Conservation (phyloP, 2,113 vertebrate genomes). For the Cavia porcellus region DNA sequence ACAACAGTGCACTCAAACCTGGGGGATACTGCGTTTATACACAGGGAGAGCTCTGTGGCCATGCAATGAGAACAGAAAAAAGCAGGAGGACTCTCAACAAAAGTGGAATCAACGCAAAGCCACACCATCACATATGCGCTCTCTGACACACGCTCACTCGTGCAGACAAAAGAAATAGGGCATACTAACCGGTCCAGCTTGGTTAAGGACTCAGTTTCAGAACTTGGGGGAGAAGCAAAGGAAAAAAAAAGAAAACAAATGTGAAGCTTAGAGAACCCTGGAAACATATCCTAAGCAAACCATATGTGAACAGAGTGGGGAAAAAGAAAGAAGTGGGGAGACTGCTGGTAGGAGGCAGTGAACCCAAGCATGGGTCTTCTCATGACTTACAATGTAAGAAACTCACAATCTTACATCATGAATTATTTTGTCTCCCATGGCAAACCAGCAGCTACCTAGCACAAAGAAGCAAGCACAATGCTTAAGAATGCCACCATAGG, state of each 20-base stretch:
- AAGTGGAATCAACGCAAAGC: slow-evolving; percentile 83
- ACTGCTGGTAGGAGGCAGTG: slow-evolving; percentile 31
- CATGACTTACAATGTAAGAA: slow-evolving; percentile 73
- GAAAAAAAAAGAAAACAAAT: slow-evolving; percentile 86
- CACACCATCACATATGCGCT: slow-evolving; percentile 83
- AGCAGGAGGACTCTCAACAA: slow-evolving; percentile 84
- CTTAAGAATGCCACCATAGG: slow-evolving; percentile 76
- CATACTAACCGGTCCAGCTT: slow-evolving; percentile 99
- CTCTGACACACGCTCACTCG: slow-evolving; percentile 90
- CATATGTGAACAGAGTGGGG: slow-evolving; percentile 82
- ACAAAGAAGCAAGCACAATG: slow-evolving; percentile 82
- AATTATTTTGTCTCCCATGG: slow-evolving; percentile 61
- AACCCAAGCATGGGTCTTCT: slow-evolving; percentile 74
- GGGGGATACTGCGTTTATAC: slow-evolving; percentile 73
- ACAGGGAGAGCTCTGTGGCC: slow-evolving; percentile 83
- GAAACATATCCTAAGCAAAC: slow-evolving; percentile 87
- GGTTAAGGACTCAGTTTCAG: slow-evolving; percentile 99
- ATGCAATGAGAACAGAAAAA: slow-evolving; percentile 88
- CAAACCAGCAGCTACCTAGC: slow-evolving; percentile 77
- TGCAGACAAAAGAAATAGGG: slow-evolving; percentile 94
- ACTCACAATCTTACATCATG: slow-evolving; percentile 68
- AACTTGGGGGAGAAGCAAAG: slow-evolving; percentile 99
- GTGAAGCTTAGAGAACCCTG: slow-evolving; percentile 92
- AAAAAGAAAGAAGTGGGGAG: slow-evolving; percentile 26
- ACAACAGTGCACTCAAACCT: slow-evolving; percentile 47